These are phyloP conservation scores for Periphyllus acericola DNA, from an alignment of 2,888 invertebrate genomes.

Conservation along the genomic window DNA sequence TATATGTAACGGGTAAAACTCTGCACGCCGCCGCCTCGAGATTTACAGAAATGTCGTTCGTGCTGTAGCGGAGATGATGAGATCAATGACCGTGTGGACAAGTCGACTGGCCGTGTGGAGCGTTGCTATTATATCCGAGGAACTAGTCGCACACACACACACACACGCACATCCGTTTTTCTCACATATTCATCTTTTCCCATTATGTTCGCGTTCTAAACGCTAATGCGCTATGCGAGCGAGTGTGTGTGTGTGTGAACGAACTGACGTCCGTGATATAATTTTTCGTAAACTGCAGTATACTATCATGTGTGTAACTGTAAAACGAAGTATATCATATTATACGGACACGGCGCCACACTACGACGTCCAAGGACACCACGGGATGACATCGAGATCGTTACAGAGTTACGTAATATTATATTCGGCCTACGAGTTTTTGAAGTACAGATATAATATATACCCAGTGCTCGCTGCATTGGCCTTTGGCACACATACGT, in stretches of 20 bases:
- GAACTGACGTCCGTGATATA: slow-evolving; percentile 53
- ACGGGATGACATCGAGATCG: too few species aligned
- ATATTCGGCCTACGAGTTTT: too few species aligned
- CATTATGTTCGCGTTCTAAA: slow-evolving; percentile 57
- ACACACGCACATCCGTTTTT: slow-evolving; percentile 51
- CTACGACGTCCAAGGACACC: not conserved
- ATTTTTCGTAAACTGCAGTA: slow-evolving; percentile 27
- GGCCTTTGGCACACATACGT: too few species aligned
- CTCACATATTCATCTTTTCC: slow-evolving; percentile 59
- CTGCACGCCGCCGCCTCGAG: not conserved
- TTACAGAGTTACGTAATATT: too few species aligned
- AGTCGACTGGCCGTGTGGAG: slow-evolving; percentile 6
- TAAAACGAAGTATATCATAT: not conserved
- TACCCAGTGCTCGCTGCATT: too few species aligned
- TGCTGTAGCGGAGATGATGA: not conserved
- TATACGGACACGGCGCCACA: not conserved
- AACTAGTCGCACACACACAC: slow-evolving; percentile 18
- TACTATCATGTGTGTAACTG: not conserved
- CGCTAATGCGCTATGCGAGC: slow-evolving; percentile 54
- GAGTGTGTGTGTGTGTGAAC: slow-evolving; percentile 51
- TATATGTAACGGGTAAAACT: too few species aligned
- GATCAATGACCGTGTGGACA: slow-evolving; percentile 55
- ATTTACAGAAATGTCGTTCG: slow-evolving; percentile 45
- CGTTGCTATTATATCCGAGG: slow-evolving; percentile 19
- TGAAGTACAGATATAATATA: too few species aligned